A percentile compares a stretch with the other conserved stretches of the same genome.
Evolutionary conservation across 2,797 vertebrate genomes (phyloP).

Genomic region (Malurus leucopterus): DNA sequence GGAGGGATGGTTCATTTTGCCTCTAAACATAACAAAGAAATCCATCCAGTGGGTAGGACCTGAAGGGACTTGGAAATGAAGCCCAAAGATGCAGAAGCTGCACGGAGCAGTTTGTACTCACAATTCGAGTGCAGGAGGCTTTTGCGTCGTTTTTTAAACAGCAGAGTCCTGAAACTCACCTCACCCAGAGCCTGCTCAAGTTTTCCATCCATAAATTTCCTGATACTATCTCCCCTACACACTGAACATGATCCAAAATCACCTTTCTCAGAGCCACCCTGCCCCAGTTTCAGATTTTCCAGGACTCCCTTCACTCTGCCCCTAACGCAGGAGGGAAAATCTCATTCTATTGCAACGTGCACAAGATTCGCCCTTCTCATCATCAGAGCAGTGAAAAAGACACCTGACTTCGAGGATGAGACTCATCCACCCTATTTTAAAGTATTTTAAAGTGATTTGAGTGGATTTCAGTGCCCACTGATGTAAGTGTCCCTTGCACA

Average conservation of each 20-base stretch:
- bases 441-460: no score
- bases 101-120: background rate
- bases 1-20: background rate
- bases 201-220: background rate
- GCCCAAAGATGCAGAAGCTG: background rate
- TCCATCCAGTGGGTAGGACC: background rate
- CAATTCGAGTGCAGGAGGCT: background rate
- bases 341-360: accelerated
- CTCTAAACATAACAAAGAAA: background rate
- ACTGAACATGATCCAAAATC: background rate
- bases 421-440: background rate
- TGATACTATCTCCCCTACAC: background rate
- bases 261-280: background rate
- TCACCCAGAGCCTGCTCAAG: background rate
- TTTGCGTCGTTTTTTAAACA: background rate
- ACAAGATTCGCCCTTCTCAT: background rate
- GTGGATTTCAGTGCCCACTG: no score
- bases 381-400: background rate
- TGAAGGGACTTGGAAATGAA: background rate
- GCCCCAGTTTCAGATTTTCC: background rate
- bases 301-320: background rate
- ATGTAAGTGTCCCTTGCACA: no score
- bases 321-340: background rate
- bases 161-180: background rate
- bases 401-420: background rate